phyloP scores from a whole-genome alignment of 2,888 invertebrate genomes.

The Liodrosophila aerea region DNA sequence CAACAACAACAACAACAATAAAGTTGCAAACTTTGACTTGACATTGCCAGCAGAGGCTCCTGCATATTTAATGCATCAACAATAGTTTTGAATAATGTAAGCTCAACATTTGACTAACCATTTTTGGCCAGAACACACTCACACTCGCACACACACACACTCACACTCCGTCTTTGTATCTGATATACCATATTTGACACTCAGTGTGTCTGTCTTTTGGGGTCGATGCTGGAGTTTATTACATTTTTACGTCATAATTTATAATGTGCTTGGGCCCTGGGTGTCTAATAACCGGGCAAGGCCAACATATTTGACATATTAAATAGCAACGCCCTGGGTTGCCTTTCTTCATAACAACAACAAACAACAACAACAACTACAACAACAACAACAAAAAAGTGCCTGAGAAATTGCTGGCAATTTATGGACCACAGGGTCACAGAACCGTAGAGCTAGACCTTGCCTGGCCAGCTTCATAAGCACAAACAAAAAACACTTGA shows the following conservation, averaged over 20 bases:
- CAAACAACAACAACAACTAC: conserved; percentile 26
- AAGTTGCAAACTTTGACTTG: conserved; percentile 57
- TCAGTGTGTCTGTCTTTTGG: conserved; percentile 19
- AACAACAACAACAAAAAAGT: conserved; percentile 21
- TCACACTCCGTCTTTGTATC: not conserved
- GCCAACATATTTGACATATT: conserved; percentile 59
- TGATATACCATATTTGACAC: conserved; percentile 55
- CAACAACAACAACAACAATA: conserved; percentile 24
- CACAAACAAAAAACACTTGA: conserved; percentile 52
- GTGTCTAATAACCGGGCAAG: conserved; percentile 44
- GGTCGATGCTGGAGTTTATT: conserved; percentile 47
- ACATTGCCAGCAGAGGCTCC: conserved; percentile 38
- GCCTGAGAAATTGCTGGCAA: conserved; percentile 47
- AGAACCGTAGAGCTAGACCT: conserved; percentile 23
- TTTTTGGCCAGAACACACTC: conserved; percentile 22
- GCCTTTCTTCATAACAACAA: conserved; percentile 19
- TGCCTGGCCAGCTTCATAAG: conserved; percentile 45
- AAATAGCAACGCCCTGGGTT: conserved; percentile 33
- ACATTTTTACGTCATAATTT: conserved; percentile 69
- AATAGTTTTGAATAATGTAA: conserved; percentile 70
- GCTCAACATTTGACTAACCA: conserved; percentile 37
- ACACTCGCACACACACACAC: not conserved
- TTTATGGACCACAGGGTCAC: conserved; percentile 51
- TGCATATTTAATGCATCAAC: conserved; percentile 64
- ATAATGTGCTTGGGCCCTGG: conserved; percentile 50